Evolutionary conservation across 2,888 invertebrate species (phyloP).

Genomic region (Apodemia mormo): DNA sequence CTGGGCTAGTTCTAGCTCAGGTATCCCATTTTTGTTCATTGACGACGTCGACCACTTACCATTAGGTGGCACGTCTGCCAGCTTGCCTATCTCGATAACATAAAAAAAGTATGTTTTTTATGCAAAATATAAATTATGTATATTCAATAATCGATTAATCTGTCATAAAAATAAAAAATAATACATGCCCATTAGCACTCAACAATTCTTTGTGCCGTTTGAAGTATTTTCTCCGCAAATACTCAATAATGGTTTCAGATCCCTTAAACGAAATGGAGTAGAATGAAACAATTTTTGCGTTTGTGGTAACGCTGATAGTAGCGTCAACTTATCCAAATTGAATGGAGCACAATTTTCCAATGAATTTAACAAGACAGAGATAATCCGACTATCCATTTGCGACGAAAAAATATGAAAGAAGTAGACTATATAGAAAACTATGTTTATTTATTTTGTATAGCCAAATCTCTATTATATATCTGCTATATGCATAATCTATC

Average conservation of each 20-base stretch:
- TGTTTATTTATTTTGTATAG: background rate
- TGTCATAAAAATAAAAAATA: too few relatives aligned
- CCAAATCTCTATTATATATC: too few relatives aligned
- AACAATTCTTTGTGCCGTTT: background rate
- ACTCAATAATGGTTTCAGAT: slow-evolving; percentile 11
- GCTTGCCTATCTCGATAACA: too few relatives aligned
- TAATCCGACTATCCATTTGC: slow-evolving; percentile 51
- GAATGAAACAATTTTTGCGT: slow-evolving; percentile 16
- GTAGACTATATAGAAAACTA: background rate
- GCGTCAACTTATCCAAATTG: slow-evolving; percentile 28
- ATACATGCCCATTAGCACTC: background rate
- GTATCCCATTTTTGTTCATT: too few relatives aligned
- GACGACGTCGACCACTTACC: too few relatives aligned
- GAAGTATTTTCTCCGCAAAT: background rate
- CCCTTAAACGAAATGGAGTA: slow-evolving; percentile 8
- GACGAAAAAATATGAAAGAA: slow-evolving; percentile 48
- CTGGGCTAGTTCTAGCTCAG: too few relatives aligned
- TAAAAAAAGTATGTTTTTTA: too few relatives aligned
- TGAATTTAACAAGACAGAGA: slow-evolving; percentile 61
- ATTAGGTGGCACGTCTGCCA: too few relatives aligned
- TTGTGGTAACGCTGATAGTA: slow-evolving; percentile 18
- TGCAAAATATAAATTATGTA: too few relatives aligned
- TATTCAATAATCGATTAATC: too few relatives aligned
- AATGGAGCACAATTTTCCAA: slow-evolving; percentile 65
- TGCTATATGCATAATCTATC: too few relatives aligned